These are phyloP conservation scores for Diacarnus erythraeanus DNA, from an alignment of 37 sponge, comb jelly and placozoan species.

Conservation along the genomic window DNA sequence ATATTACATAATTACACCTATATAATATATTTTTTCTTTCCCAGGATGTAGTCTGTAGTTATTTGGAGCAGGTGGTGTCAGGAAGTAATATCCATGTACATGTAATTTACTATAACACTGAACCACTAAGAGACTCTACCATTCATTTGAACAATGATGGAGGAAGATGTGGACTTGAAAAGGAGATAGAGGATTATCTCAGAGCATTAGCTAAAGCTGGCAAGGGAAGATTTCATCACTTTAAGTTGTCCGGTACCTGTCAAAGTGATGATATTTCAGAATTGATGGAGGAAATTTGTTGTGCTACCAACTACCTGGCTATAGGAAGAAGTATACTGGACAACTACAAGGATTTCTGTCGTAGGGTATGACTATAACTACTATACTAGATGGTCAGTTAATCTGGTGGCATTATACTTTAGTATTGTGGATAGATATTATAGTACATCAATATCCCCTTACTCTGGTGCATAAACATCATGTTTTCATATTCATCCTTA, in stretches of 20 bases:
- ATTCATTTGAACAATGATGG: constrained; percentile 3
- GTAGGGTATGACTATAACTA: too few relatives aligned
- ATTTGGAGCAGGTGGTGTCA: constrained; percentile 25
- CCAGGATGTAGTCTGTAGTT: constrained; percentile 36
- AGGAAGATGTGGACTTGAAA: constrained; percentile 23
- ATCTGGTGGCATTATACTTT: too few relatives aligned
- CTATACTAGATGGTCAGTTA: too few relatives aligned
- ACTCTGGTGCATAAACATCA: too few relatives aligned
- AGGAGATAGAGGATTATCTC: constrained; percentile 22
- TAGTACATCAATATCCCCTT: too few relatives aligned
- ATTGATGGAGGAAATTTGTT: constrained; percentile 22
- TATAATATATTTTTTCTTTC: neutral
- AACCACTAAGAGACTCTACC: neutral
- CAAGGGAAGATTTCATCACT: constrained; percentile 51
- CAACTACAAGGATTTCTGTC: constrained; percentile 37
- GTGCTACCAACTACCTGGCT: neutral
- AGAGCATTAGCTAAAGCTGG: constrained; percentile 12
- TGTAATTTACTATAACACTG: constrained; percentile 20
- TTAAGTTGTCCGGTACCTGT: constrained; percentile 25
- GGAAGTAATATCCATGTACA: neutral
- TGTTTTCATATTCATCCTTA: too few relatives aligned
- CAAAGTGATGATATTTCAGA: constrained; percentile 29
- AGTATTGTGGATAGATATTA: too few relatives aligned
- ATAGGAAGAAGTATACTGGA: constrained; percentile 25
- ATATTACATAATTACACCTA: neutral